Conservation (phyloP, 92 coral and sea anemone species). For the Epizoanthus ramosus region DNA sequence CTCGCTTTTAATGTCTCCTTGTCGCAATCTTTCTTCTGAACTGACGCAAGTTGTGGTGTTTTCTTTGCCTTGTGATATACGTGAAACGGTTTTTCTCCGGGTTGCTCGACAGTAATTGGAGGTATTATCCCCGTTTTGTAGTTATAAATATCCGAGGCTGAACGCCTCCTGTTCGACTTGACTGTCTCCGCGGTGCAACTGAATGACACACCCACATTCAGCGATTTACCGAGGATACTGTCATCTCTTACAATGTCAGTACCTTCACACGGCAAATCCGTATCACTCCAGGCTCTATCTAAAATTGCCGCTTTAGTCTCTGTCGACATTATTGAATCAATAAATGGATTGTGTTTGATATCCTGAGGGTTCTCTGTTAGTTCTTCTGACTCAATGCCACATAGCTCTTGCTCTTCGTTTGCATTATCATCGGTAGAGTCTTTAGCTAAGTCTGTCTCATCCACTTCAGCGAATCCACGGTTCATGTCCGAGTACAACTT, state of each 20-base stretch:
- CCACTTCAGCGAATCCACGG: constrained; percentile 55
- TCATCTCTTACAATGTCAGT: neutral
- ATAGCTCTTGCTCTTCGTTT: constrained; percentile 9
- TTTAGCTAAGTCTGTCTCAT: constrained; percentile 53
- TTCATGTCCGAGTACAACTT: constrained; percentile 58
- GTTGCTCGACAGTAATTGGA: constrained; percentile 9
- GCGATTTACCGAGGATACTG: neutral
- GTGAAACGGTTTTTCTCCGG: neutral
- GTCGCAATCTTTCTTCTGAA: neutral
- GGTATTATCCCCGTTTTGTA: neutral
- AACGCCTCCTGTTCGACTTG: constrained; percentile 10
- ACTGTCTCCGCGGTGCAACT: neutral
- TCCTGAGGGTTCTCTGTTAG: constrained; percentile 44
- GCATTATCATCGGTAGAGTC: neutral
- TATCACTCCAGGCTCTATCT: constrained; percentile 16
- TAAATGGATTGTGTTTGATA: constrained; percentile 74
- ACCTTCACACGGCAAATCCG: neutral
- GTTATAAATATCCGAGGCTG: constrained; percentile 15
- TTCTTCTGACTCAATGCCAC: constrained; percentile 13
- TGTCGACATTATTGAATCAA: constrained; percentile 51
- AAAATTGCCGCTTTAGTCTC: constrained; percentile 26
- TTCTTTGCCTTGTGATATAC: neutral
- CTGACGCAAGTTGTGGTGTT: neutral
- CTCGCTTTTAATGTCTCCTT: neutral
- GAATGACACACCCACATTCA: neutral